Percentiles rank a stretch among this genome's conserved stretches.
Evolutionary conservation across 2,888 invertebrate genomes (phyloP).

Genomic region (Tineola bisselliella): DNA sequence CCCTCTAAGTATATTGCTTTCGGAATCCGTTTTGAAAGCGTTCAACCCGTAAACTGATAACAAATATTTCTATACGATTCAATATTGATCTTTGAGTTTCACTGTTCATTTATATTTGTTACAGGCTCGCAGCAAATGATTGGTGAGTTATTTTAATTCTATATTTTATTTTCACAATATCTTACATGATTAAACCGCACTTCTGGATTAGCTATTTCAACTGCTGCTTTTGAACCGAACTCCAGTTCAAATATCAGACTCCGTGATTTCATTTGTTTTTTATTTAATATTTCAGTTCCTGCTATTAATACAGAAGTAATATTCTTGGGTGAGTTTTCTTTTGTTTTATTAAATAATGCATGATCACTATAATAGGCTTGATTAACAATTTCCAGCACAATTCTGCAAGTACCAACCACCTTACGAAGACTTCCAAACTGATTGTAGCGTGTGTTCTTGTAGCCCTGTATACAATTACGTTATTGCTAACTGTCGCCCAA

Average conservation of each 20-base stretch:
- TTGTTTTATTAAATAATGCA: not conserved
- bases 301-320: not conserved
- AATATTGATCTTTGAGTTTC: not conserved
- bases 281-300: too few relatives aligned
- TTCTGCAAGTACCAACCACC: conserved; percentile 23
- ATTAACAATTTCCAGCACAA: conserved; percentile 20
- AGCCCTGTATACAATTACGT: conserved; percentile 24
- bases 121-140: not conserved
- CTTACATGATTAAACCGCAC: too few relatives aligned
- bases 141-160: not conserved
- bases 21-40: conserved; percentile 24
- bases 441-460: conserved; percentile 24
- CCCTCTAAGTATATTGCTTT: conserved; percentile 28
- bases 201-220: too few relatives aligned
- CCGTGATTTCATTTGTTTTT: too few relatives aligned
- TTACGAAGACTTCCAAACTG: conserved; percentile 20
- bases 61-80: not conserved
- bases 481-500: conserved; percentile 22
- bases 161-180: too few relatives aligned
- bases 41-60: conserved; percentile 21
- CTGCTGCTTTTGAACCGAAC: too few relatives aligned
- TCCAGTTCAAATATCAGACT: too few relatives aligned
- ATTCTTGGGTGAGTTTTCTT: conserved; percentile 7
- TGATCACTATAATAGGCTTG: too few relatives aligned
- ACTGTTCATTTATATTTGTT: not conserved